Percentiles rank a stretch among this genome's conserved stretches.
phyloP scores from a whole-genome alignment of 2,113 vertebrate species.

The Sus scrofa region T2T-Sscrofa CM000830.6:32618501-32619000 shows the following conservation, averaged over 20 bases:
- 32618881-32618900: background rate
- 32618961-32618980: background rate
- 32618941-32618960: background rate
- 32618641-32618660: constrained; percentile 30
- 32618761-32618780: background rate
- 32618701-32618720: background rate
- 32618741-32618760: background rate
- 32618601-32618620: constrained; percentile 46
- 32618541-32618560: constrained; percentile 60
- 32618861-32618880: background rate
- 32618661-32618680: constrained; percentile 35
- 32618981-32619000: background rate
- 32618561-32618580: constrained; percentile 15
- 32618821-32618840: background rate
- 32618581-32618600: background rate
- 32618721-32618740: constrained; percentile 41
- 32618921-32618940: background rate
- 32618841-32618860: background rate
- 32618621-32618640: constrained; percentile 11
- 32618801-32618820: background rate
- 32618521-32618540: constrained; percentile 41
- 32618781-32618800: background rate
- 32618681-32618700: background rate
- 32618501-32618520: constrained; percentile 13
- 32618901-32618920: background rate